Evolutionary conservation across 2,113 vertebrate species (phyloP), one percentile per base, ranked within the genome.

Genomic region (mouse (Mus musculus)): DNA sequence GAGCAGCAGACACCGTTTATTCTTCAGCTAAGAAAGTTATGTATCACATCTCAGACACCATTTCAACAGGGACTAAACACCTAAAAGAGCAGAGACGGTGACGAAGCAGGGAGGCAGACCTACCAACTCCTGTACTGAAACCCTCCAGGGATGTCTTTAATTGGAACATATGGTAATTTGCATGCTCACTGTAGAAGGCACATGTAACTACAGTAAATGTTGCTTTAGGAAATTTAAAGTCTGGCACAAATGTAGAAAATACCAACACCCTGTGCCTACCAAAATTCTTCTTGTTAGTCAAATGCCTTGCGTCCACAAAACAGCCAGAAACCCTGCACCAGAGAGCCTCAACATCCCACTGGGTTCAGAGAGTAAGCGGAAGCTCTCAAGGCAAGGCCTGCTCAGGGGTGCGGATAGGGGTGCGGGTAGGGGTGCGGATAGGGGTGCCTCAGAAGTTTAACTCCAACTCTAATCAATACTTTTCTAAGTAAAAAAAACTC

Each of bases 221-320:
- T 93, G 77, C 84, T 90, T 96, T 14, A 92, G 67, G 88, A 95
- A 94, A 96, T 77, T 95, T 97, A 87, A 89, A 90, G 87, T 71
- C 84, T 95, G 78, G 95, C 65, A 84, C 54, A 95, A 94, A 94
- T 54, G 71, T 42, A 95, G 67, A 95, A 97, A 97, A 93, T 93
- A 95, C 65, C 89, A 91, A 86, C 12, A 82, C 30, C 9, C 69
- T 39, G 39, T 67, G 42, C 72, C 77, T 78, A 95, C 76, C 75
- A 72, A 94, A 97, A 82, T 89, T 92, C 75, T 85, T 92, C 80
- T 90, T 92, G 59, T 90, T 59, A 93, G 92, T 78, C 84, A 97
- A 71, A 97, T 76, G 80, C 75, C 93, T 95, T 85, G 78, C 22
- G 81, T 49, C 59, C 52, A 88, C 63, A 80, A 88, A 92, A 65